Percentiles rank a stretch among this genome's conserved stretches.
These are phyloP conservation scores for Tolypeutes matacus DNA, from an alignment of 2,797 vertebrate species.

Conservation along the genomic window DNA sequence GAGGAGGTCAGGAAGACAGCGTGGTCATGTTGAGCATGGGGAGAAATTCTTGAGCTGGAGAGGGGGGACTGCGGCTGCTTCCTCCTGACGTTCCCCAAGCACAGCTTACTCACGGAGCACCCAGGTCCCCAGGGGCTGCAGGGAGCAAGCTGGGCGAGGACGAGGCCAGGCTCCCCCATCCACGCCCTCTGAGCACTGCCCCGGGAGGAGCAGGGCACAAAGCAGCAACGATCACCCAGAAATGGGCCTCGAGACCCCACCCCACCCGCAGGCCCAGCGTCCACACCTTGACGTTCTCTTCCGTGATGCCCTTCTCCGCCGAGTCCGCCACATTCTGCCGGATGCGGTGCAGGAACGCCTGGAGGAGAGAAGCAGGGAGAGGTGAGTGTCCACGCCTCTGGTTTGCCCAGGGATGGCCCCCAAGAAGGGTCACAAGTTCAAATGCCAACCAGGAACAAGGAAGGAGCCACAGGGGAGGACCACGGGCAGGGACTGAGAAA, in stretches of 20 bases:
- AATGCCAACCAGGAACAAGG: accelerated
- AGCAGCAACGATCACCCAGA: not conserved
- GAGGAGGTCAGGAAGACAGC: not conserved
- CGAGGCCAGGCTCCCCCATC: not conserved
- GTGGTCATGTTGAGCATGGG: not conserved
- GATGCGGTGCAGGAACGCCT: conserved; percentile 98
- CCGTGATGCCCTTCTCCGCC: conserved; percentile 94
- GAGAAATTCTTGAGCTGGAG: not conserved
- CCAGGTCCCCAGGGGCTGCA: not conserved
- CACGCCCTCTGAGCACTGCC: not conserved
- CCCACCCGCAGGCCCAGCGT: not conserved
- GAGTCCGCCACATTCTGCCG: conserved; percentile 94
- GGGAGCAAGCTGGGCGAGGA: not conserved
- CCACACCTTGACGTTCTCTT: conserved; percentile 97
- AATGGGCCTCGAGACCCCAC: not conserved
- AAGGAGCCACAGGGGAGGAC: not conserved
- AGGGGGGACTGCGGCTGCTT: accelerated
- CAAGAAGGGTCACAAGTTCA: not conserved
- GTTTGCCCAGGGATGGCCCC: accelerated
- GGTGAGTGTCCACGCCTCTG: not conserved
- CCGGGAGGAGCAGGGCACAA: not conserved
- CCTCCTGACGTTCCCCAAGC: not conserved
- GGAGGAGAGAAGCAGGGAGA: conserved; percentile 62
- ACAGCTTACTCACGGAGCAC: accelerated
- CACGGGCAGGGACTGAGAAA: not conserved